Percentiles rank a stretch among this genome's conserved stretches.
phyloP scores from a whole-genome alignment of 2,797 vertebrate species.

The Netta rufina region DNA sequence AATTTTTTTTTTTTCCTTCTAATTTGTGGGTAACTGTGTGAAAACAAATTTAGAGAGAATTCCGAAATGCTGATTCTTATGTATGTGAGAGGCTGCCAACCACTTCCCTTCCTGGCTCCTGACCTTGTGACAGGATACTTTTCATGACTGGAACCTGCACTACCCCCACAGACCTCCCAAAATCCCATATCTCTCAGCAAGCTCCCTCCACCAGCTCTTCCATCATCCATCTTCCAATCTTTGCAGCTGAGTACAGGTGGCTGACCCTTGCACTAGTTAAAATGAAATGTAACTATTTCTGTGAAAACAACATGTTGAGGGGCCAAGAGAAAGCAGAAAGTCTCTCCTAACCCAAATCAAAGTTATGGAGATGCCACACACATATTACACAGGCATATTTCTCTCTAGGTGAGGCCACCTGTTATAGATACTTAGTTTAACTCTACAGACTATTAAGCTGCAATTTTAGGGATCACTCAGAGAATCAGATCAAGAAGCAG shows the following conservation, averaged over 20 bases:
- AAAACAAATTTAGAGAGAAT: neutral
- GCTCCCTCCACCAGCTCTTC: neutral
- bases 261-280: neutral
- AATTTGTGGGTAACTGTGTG: neutral
- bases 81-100: neutral
- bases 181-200: neutral
- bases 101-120: neutral
- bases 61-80: neutral
- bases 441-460: neutral
- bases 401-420: neutral
- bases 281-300: neutral
- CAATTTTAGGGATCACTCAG: neutral
- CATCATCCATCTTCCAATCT: too few species aligned
- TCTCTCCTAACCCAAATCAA: neutral
- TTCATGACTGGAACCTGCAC: neutral
- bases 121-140: neutral
- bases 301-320: neutral
- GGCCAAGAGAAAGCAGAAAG: neutral
- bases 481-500: neutral
- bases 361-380: rapidly evolving
- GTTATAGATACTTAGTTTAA: neutral
- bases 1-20: neutral
- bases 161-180: neutral
- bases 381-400: neutral
- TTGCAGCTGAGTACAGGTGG: neutral